Evolutionary conservation across 2,113 vertebrate genomes (phyloP), one percentile per base, ranked within the genome.

Genomic region (Puntigrus tetrazona): DNA sequence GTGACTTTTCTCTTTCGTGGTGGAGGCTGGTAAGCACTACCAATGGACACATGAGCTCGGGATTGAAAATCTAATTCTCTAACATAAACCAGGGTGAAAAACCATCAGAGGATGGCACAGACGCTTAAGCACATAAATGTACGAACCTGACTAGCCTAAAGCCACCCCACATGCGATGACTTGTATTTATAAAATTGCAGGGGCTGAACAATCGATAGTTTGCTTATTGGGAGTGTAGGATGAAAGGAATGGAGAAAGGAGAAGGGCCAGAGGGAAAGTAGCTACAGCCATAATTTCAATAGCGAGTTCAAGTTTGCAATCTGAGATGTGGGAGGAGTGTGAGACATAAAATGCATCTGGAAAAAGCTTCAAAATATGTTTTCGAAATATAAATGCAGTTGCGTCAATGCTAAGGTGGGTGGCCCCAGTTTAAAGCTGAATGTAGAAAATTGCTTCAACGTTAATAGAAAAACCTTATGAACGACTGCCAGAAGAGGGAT

Each of bases 191-290:
- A 50, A 69, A 81, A 50, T 69, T 47, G 10, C 78, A 34, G 78
- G 43, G 63, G 78, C 20, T 69, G 78, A 41, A 81, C 61, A 69
- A 81, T 81, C 61, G 20, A 69, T 81, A 50, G 11, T 81, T n/a
- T 81, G 29, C 59, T 81, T 81, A 81, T 81, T 81, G 61, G 61
- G 43, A 81, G 43, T 81, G 78, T 81, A 9, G 78, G 41, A 69
- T 81, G 18, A 69, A 47, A 47, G 34, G 41, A 81, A 36, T 67
- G 43, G n/a, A n/a, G n/a, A 69, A 50, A 20, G 34, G 9, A 79
- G 4, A 50, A 69, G 18, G 61, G 61, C 61, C 43, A 81, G 78
- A 81, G 43, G 78, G 78, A 78, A 57, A 55, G 75, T 34, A n/a
- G 31, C 75, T 69, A 52, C 78, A 67, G 61, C 29, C 43, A 34